Percentiles rank a stretch among this genome's conserved stretches.
Evolutionary conservation across 2,888 invertebrate species (phyloP).

Genomic region (Colostygia pectinataria): DNA sequence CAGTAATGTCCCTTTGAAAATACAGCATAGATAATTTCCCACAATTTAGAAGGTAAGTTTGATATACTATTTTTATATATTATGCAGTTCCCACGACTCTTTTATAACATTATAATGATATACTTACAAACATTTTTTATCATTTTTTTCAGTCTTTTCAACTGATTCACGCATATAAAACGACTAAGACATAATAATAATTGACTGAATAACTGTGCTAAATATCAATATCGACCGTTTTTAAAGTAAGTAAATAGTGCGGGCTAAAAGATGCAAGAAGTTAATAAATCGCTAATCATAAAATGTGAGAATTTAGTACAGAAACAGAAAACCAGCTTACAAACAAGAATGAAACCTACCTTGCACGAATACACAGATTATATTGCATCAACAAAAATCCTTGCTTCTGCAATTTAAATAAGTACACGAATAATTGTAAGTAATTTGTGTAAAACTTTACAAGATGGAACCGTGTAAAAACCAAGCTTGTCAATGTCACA

Average conservation of each 20-base stretch:
- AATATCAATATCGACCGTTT: too few species aligned
- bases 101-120: constrained; percentile 1
- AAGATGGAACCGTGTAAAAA: too few species aligned
- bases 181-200: too few species aligned
- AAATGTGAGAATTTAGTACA: background rate
- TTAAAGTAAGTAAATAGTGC: too few species aligned
- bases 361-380: background rate
- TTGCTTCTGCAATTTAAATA: background rate
- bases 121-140: background rate
- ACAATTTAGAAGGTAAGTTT: too few species aligned
- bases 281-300: background rate
- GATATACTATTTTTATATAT: too few species aligned
- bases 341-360: background rate
- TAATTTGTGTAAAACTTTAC: too few species aligned
- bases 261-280: background rate
- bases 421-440: too few species aligned
- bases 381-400: background rate
- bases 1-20: too few species aligned
- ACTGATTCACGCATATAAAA: background rate
- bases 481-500: too few species aligned
- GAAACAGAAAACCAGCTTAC: background rate
- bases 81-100: constrained; percentile 8
- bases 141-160: constrained; percentile 9
- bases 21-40: too few species aligned
- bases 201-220: too few species aligned